phyloP scores from a whole-genome alignment of 2,888 invertebrate genomes.

The Lasius platythorax region DNA sequence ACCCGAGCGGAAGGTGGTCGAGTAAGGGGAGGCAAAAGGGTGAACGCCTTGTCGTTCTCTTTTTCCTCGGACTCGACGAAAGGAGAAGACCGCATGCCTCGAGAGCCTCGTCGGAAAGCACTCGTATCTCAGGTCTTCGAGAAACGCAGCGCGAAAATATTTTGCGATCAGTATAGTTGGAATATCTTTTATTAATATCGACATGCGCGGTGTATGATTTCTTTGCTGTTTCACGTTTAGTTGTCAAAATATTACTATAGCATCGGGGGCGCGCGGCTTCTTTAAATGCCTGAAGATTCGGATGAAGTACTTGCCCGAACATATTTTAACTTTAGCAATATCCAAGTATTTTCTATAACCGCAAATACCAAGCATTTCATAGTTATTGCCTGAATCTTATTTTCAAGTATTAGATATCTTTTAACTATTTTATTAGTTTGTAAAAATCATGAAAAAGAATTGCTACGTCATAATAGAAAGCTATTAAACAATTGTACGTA shows the following conservation, averaged over 20 bases:
- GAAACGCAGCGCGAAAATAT: conserved; percentile 52
- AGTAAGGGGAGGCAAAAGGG: conserved; percentile 45
- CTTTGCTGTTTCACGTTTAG: background rate
- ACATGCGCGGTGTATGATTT: background rate
- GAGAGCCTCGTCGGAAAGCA: conserved; percentile 58
- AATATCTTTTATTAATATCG: conserved; percentile 44
- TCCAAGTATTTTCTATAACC: background rate
- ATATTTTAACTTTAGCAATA: background rate
- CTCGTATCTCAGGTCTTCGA: conserved; percentile 32
- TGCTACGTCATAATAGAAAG: background rate
- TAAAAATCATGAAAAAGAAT: background rate
- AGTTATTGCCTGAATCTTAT: background rate
- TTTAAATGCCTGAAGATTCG: background rate
- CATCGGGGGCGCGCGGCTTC: background rate
- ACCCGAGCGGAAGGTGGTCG: background rate
- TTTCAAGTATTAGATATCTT: background rate
- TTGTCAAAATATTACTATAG: conserved; percentile 23
- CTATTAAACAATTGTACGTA: background rate
- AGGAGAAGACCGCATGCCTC: conserved; percentile 50
- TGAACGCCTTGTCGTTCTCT: conserved; percentile 54
- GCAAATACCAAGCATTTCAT: background rate
- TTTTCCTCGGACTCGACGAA: conserved; percentile 41
- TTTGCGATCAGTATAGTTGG: conserved; percentile 23
- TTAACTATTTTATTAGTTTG: background rate
- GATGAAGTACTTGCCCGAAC: background rate